Base-by-base conservation (phyloP, 2,888 invertebrate genomes). In the Gymnosoma rotundatum region DNA sequence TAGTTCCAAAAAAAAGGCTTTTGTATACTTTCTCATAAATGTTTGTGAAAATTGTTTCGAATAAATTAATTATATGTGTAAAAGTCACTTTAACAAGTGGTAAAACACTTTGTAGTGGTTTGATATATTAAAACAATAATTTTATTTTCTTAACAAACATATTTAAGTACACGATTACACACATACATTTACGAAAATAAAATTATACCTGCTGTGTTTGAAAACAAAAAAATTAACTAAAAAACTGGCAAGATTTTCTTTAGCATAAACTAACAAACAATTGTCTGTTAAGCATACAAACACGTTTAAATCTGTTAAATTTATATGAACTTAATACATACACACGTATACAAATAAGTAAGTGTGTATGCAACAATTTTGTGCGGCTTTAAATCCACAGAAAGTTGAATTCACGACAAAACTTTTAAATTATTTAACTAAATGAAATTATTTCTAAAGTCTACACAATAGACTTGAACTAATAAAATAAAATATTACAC, bases 71-170 rank as follows among this genome's bases (percentile, higher is more conserved):
- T 83, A 83, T 75, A 64, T 74, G 73, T 83, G 73, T 78, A 79
- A 69, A 81, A 74, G 64, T 75, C 83, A 70, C 78, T 83, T 83
- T 70, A 79, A 79, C 75, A 83, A 79, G 79, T 67, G 83, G 83
- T 83, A 73, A 70, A 78, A 78, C 83, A 74, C 83, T 83, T 83
- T 78, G 70, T 83, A 74, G 83, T 83, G 83, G 83, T 83, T 78
- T 78, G 69, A 83, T 74, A 83, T 83, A 78, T 83, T 78, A 83
- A 78, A 83, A 74, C 69, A 83, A 83, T 78, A 78, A 70, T 56
- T 82, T 70, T 70, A 38, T 61, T 61, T 67, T 20, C 32, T 32
- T 5, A 32, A 32, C 32, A 32, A 5, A 32, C 6, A 32, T 5
- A 32, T 32, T 5, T 14, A 66, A 69, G 32, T 14, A 69, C 12